Evolutionary conservation across 2,888 invertebrate species (phyloP).

Genomic region (Drosophila heteroneura): DNA sequence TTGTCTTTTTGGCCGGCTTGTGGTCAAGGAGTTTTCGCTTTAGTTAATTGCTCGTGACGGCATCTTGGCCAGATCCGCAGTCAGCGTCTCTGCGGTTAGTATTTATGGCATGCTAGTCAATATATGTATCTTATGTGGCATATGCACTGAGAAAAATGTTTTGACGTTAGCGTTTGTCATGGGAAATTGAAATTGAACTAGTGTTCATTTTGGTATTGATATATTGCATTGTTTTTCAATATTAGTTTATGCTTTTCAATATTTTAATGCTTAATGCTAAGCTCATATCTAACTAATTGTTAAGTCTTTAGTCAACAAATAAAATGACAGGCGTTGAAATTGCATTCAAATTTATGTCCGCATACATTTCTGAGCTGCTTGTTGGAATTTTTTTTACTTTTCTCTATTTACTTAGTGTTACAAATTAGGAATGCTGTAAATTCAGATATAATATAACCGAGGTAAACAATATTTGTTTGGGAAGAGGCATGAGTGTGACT

Average conservation of each 20-base stretch:
- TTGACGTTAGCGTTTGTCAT: not conserved
- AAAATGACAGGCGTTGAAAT: not conserved
- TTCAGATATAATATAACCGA: not conserved
- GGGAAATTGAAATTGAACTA: not conserved
- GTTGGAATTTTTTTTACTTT: not conserved
- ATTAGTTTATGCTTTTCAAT: not conserved
- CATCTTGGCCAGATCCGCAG: constrained; percentile 20
- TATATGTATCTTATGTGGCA: constrained; percentile 43
- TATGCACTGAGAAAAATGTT: constrained; percentile 35
- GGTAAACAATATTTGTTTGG: not conserved
- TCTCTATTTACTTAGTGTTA: not conserved
- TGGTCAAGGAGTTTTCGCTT: constrained; percentile 79
- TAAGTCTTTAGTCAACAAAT: not conserved
- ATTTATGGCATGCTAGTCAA: constrained; percentile 59
- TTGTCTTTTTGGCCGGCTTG: constrained; percentile 41
- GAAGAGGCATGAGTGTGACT: not conserved
- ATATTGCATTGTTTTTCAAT: not conserved
- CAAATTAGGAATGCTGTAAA: not conserved
- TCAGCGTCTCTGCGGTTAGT: constrained; percentile 31
- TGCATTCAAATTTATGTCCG: not conserved
- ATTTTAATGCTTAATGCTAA: not conserved
- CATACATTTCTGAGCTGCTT: too few species aligned
- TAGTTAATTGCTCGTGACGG: constrained; percentile 79
- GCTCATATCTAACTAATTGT: not conserved
- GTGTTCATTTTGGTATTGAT: not conserved